Percentiles rank a stretch among this genome's conserved stretches.
phyloP scores from a whole-genome alignment of 2,797 vertebrate genomes.

The Pseudomugil gertrudae region DNA sequence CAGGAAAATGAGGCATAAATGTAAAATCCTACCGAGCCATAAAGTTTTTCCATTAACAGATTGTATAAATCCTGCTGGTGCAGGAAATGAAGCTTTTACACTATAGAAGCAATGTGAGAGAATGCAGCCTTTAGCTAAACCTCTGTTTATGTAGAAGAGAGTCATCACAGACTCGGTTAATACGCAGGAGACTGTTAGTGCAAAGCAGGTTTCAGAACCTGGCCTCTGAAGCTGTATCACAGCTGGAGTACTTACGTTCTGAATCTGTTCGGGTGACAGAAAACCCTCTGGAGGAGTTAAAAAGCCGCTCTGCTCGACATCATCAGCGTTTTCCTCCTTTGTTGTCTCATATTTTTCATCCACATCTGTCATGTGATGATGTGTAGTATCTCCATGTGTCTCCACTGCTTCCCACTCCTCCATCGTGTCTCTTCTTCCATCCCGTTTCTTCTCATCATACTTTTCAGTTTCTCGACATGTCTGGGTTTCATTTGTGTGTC shows the following conservation, averaged over 20 bases:
- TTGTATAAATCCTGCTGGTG: not conserved
- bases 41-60: not conserved
- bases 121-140: not conserved
- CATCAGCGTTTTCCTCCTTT: slow-evolving; percentile 9
- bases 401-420: not conserved
- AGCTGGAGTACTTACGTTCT: slow-evolving; percentile 63
- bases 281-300: slow-evolving; percentile 44
- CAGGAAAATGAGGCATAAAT: not conserved
- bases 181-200: not conserved
- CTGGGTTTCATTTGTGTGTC: slow-evolving; percentile 12
- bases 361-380: not conserved
- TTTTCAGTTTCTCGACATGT: slow-evolving; percentile 3
- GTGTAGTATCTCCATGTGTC: not conserved
- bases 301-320: slow-evolving; percentile 24
- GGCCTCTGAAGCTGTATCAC: not conserved
- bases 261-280: slow-evolving; percentile 75
- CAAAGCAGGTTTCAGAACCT: not conserved
- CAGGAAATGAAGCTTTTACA: not conserved
- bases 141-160: not conserved
- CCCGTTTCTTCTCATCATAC: slow-evolving; percentile 2
- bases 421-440: not conserved
- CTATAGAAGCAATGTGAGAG: not conserved
- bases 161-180: not conserved
- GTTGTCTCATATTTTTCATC: slow-evolving; percentile 5
- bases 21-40: too few relatives aligned